Evolutionary conservation across 92 coral and sea anemone genomes (phyloP), one percentile per base, ranked within the genome.

Genomic region (Heteractis magnifica): DNA sequence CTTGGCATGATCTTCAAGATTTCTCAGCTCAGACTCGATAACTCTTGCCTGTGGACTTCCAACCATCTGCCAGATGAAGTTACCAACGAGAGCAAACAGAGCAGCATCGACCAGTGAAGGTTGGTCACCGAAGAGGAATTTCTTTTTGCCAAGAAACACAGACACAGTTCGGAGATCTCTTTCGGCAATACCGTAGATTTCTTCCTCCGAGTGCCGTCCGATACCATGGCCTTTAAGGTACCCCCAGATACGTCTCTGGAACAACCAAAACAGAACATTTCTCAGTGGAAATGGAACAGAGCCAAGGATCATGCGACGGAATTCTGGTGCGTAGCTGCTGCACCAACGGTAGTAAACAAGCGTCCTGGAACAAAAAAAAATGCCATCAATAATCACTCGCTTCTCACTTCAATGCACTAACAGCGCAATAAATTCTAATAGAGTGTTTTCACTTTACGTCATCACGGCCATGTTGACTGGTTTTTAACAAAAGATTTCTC

Each of bases 151-250:
- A n/a, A 93, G 81, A 51, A 88, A 44, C n/a, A 70, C 52, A 0
- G 97, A 90, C 55, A 84, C 90, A 68, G 94, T 92, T 76, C 81
- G 65, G 49, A 93, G 77, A 81, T 93, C 94, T n/a, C 64, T 88
- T 86, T 88, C 94, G 11, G 90, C 97, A 52, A 93, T 88, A 56
- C 83, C 81, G 59, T 90, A 93, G 86, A 93, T 80, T 59, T 93
- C 97, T 77, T 93, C 85, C 72, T 55, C 84, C 49, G 94, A 72
- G 79, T 90, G 97, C 14, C 97, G 87, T 5, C 97, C 97, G 10
- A 93, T 93, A 4, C 97, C 97, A 81, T 93, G 97, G 21, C 90
- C 88, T 74, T 88, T 72, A 6, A 93, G 85, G 72, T 52, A 79
- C 9, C 55, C 86, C 7, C 34, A 18, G 75, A 79, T 48, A 68